Percentiles rank a stretch among this genome's conserved stretches.
Evolutionary conservation across 2,113 vertebrate genomes (phyloP).

Genomic region (Anolis carolinensis): DNA sequence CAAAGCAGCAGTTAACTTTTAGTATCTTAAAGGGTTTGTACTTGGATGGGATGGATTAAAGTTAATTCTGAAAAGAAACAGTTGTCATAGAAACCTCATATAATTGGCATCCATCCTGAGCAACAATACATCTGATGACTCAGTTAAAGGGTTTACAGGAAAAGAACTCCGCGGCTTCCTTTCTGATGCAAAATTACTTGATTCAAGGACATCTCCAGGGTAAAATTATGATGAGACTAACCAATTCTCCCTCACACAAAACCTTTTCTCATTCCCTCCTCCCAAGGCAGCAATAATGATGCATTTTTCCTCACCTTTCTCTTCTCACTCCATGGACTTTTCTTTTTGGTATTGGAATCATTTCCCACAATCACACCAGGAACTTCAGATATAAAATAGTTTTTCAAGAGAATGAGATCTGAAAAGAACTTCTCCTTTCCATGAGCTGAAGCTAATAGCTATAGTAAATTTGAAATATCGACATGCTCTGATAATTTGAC

Average conservation of each 20-base stretch:
- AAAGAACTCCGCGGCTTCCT: constrained; percentile 27
- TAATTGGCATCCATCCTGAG: constrained; percentile 25
- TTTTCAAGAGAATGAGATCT: constrained; percentile 8
- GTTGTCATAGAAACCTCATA: constrained; percentile 54
- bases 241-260: neutral
- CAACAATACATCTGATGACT: neutral
- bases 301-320: constrained; percentile 38
- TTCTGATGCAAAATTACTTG: constrained; percentile 21
- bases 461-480: constrained; percentile 46
- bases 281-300: constrained; percentile 6
- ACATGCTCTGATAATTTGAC: constrained; percentile 43
- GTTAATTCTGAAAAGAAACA: constrained; percentile 26
- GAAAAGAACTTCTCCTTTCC: neutral
- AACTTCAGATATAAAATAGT: constrained; percentile 50
- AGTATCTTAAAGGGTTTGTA: constrained; percentile 38
- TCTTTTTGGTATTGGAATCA: constrained; percentile 15
- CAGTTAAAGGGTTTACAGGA: constrained; percentile 38
- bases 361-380: neutral
- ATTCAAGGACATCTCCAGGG: constrained; percentile 37
- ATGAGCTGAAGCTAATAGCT: neutral
- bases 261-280: constrained; percentile 35
- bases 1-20: neutral
- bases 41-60: constrained; percentile 20
- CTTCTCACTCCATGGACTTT: too few species aligned
- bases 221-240: constrained; percentile 28